Conservation (phyloP, 2,797 vertebrate species). For the Pempheris klunzingeri region DNA sequence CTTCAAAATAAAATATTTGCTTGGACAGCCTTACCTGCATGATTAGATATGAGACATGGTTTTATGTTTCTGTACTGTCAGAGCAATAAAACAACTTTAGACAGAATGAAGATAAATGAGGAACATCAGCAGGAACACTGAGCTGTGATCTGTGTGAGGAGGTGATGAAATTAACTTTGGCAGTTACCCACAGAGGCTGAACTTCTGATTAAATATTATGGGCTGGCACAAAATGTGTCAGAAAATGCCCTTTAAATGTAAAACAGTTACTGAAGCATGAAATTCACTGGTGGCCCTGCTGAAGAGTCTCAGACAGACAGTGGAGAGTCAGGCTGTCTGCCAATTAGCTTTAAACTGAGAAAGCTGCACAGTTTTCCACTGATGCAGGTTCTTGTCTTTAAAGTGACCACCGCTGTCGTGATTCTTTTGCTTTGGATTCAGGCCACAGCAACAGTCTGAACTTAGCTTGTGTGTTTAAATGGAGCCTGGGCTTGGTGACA, state of each 20-base stretch:
- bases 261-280: slow-evolving; percentile 48
- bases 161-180: slow-evolving; percentile 24
- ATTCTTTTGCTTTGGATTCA: background rate
- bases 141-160: slow-evolving; percentile 1
- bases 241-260: slow-evolving; percentile 46
- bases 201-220: slow-evolving; percentile 43
- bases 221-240: slow-evolving; percentile 18
- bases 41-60: background rate
- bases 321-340: slow-evolving; percentile 6
- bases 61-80: background rate
- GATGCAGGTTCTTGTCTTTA: too few species aligned
- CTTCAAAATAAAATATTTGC: background rate
- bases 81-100: too few species aligned
- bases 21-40: background rate
- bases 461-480: too few species aligned
- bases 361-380: slow-evolving; percentile 9
- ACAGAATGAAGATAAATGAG: too few species aligned
- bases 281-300: slow-evolving; percentile 21
- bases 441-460: background rate
- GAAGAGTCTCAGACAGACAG: slow-evolving; percentile 16
- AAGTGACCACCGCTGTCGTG: too few species aligned
- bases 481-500: too few species aligned
- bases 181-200: slow-evolving; percentile 23
- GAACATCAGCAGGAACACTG: too few species aligned
- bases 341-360: slow-evolving; percentile 25